Base-by-base conservation (phyloP, 2,113 vertebrate species). In the Cyprinodon brontotheroides region DNA sequence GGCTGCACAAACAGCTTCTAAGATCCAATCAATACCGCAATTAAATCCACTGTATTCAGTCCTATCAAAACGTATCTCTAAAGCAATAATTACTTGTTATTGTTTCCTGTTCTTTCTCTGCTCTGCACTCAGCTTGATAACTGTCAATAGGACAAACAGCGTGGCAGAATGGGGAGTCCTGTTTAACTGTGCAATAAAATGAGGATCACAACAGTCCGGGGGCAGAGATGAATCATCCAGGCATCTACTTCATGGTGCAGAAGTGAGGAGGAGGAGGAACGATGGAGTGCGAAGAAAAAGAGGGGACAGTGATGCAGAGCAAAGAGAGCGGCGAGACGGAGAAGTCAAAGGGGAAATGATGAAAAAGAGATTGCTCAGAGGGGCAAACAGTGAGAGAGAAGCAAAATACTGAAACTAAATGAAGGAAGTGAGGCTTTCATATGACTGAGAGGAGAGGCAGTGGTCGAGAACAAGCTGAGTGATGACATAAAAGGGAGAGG, bases 151-250 rank as follows among this genome's bases (percentile, higher is more conserved):
- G 78, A 86, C 83, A 79, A 78, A 79, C 71, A 22, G 22, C 9
- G 45, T 63, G 77, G 61, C 65, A 76, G 72, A 47, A 68, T 37
- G 59, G 76, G 77, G 74, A 78, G 74, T 78, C 70, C 20, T 53
- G 41, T 81, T 75, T 63, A 78, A 80, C 70, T 69, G 84, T 77
- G 84, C 80, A 80, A 79, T 77, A 81, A 87, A 89, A 82, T 67
- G 82, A 83, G 82, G 79, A 86, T 85, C 84, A 77, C 83, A 85
- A 79, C 80, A 85, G 82, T 87, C 78, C n/a, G 80, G 75, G 80
- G 72, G 84, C 72, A 78, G 67, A 75, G 73, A 86, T 88, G 79
- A 87, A 79, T 88, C 87, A 89, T 81, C 80, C 71, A 70, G 81
- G 70, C 57, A 36, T 90, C 79, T 70, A 84, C 73, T 85, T 75